A percentile compares a stretch with the other conserved stretches of the same genome.
Evolutionary conservation across 2,113 vertebrate species (phyloP).

Genomic region (Tupaia chinensis): DNA sequence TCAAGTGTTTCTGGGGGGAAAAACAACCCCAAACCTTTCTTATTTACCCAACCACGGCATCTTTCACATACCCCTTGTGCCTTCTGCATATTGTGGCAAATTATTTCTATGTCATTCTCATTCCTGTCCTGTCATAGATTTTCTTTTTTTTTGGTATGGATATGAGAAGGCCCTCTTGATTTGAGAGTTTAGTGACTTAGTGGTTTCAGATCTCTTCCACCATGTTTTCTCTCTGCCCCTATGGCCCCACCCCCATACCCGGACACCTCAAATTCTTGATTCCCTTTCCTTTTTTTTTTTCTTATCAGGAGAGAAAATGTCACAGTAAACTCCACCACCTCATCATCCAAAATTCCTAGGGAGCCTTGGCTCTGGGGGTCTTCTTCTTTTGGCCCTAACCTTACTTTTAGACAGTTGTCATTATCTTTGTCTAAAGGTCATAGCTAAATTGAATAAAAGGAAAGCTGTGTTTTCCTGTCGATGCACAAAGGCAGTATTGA

Average conservation of each 20-base stretch:
- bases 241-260: too few species aligned
- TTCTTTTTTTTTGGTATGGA: conserved; percentile 1
- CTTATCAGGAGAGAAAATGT: conserved; percentile 59
- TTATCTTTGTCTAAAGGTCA: conserved; percentile 95
- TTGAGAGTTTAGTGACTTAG: neutral
- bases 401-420: conserved; percentile 92
- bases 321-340: conserved; percentile 17
- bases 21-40: neutral
- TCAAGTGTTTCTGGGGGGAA: neutral
- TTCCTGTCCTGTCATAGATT: neutral
- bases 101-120: neutral
- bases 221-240: neutral
- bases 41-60: neutral
- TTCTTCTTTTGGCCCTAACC: conserved; percentile 86
- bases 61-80: neutral
- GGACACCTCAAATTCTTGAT: neutral
- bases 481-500: conserved; percentile 94
- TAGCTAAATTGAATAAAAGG: conserved; percentile 93
- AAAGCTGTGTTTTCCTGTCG: conserved; percentile 92
- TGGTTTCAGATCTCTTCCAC: neutral
- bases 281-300: conserved; percentile 17
- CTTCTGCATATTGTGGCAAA: neutral
- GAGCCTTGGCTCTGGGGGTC: conserved; percentile 76
- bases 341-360: conserved; percentile 60
- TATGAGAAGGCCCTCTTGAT: neutral